These are phyloP conservation scores for Gambusia yucatana DNA, from an alignment of 2,797 vertebrate species.

Conservation along the genomic window DNA sequence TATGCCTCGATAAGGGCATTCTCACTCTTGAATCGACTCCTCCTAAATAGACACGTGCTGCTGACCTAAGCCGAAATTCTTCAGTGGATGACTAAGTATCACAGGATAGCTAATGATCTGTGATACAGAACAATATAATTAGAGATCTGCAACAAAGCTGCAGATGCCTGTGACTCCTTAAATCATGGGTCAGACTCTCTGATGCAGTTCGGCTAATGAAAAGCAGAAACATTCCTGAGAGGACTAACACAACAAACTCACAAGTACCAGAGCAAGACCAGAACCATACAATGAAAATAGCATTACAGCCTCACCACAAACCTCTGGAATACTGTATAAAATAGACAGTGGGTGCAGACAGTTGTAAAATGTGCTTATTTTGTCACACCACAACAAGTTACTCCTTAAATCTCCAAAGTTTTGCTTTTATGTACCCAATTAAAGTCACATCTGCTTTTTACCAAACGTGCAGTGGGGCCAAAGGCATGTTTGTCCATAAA, in stretches of 20 bases:
- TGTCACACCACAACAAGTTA: slow-evolving; percentile 57
- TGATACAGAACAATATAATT: slow-evolving; percentile 33
- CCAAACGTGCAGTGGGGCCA: slow-evolving; percentile 21
- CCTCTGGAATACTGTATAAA: slow-evolving; percentile 52
- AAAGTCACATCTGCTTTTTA: slow-evolving; percentile 40
- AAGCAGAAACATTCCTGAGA: slow-evolving; percentile 70
- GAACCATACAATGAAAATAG: slow-evolving; percentile 69
- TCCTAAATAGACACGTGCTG: slow-evolving; percentile 13
- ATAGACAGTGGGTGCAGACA: slow-evolving; percentile 51
- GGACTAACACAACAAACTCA: slow-evolving; percentile 61
- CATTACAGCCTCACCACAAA: slow-evolving; percentile 60
- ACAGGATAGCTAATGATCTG: slow-evolving; percentile 37
- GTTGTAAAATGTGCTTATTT: slow-evolving; percentile 60
- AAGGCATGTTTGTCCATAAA: slow-evolving; percentile 7
- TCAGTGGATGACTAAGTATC: slow-evolving; percentile 29
- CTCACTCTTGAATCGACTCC: slow-evolving; percentile 11
- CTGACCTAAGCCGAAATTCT: slow-evolving; percentile 49
- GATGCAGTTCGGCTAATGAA: slow-evolving; percentile 67
- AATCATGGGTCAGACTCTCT: slow-evolving; percentile 42
- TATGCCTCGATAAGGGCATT: no score
- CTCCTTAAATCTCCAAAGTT: slow-evolving; percentile 54
- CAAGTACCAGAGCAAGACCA: slow-evolving; percentile 58
- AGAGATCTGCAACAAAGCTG: slow-evolving; percentile 35
- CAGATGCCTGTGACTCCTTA: slow-evolving; percentile 29
- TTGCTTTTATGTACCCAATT: slow-evolving; percentile 33